Base-by-base conservation (phyloP, 2,113 vertebrate species). In the Damaliscus lunatus region DNA sequence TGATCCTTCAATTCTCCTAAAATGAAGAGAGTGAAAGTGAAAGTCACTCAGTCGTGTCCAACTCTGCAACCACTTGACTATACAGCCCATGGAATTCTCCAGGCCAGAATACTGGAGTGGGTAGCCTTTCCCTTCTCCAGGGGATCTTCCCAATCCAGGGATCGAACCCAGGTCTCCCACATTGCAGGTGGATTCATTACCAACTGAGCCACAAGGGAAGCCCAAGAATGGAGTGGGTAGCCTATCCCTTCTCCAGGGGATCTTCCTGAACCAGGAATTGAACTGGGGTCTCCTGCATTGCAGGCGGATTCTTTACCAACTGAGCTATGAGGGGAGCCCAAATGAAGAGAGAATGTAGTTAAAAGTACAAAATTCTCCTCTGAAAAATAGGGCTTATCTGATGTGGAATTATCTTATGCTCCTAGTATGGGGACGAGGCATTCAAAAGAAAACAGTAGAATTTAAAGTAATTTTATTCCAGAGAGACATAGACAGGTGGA, bases 381-480 rank as follows among this genome's bases (percentile, higher is more conserved):
- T 85, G 29, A 96, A 60, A 4, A 92, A 62, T 64, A 43, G 10
- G 2, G 67, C 60, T 57, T 86, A 57, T 88, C 23, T 90, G 17
- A 31, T 36, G 7, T 21, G 88, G 27, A 67, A 83, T 83, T 74
- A 83, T 40, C 17, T 59, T 78, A 36, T 62, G n/a, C n/a, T 90
- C 36, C 50, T 82, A 10, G 8, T 36, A 3, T 43, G 23, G 11
- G 3, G 11, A 52, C 27, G 48, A 74, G 36, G 2, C 60, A 53
- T 43, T 71, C 43, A 85, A 80, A 95, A 25, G 62, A 16, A 84
- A 96, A 67, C 36, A 84, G 19, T 74, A 85, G 21, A 21, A 48
- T 77, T 84, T 40, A 25, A 89, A 88, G 10, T 88, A 53, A 82
- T 88, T 97, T 93, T 88, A 85, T 96, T 77, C 48, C 15, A 96